Conservation (phyloP, 2,797 vertebrate species). For the Diplodus puntazzo region DNA sequence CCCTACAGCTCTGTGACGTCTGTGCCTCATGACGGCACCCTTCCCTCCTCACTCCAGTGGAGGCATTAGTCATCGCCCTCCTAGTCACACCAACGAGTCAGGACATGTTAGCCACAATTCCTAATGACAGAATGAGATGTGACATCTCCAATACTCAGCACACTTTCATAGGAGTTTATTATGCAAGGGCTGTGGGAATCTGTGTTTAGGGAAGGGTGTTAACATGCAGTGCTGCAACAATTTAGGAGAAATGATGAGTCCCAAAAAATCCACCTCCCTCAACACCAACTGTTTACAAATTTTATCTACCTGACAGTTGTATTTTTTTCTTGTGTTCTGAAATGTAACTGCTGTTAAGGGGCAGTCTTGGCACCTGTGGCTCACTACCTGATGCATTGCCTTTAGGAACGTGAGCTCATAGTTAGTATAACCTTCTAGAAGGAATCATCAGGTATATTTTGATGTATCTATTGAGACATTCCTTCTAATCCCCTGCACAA, state of each 20-base stretch:
- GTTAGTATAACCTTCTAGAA: conserved; percentile 24
- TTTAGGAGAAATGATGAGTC: conserved; percentile 32
- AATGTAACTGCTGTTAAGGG: conserved; percentile 39
- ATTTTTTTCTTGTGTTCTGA: conserved; percentile 7
- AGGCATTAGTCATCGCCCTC: conserved; percentile 80
- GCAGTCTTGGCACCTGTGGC: conserved; percentile 7
- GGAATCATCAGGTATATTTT: conserved; percentile 33
- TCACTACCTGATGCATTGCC: conserved; percentile 20
- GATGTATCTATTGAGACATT: conserved; percentile 35
- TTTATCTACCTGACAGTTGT: conserved; percentile 39
- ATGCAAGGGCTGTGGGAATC: conserved; percentile 62
- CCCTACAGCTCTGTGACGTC: conserved; percentile 62
- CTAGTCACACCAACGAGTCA: conserved; percentile 77
- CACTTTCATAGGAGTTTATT: conserved; percentile 67
- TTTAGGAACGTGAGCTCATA: conserved; percentile 18
- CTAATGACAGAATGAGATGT: conserved; percentile 76
- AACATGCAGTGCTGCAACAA: conserved; percentile 40
- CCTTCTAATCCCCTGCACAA: conserved; percentile 51
- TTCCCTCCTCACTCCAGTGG: conserved; percentile 67
- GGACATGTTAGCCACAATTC: conserved; percentile 72
- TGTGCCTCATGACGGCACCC: conserved; percentile 59
- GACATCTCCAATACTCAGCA: conserved; percentile 77
- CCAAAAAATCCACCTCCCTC: conserved; percentile 34
- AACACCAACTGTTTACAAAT: conserved; percentile 44
- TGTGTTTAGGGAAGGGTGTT: conserved; percentile 55